These are phyloP conservation scores for Caenorhabditis macrosperma DNA, from an alignment of 2,888 invertebrate genomes.

Conservation along the genomic window DNA sequence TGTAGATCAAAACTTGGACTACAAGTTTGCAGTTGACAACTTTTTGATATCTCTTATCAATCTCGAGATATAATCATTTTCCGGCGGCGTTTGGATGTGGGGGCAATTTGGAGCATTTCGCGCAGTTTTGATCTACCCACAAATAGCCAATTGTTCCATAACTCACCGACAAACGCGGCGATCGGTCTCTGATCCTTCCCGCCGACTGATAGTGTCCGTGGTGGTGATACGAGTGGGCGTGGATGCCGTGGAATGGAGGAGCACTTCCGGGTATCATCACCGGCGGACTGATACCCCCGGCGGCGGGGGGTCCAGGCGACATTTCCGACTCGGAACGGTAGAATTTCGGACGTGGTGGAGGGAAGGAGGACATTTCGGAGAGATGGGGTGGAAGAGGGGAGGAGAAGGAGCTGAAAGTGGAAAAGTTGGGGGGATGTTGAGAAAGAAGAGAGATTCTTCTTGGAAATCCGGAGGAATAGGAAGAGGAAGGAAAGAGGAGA, in stretches of 20 bases:
- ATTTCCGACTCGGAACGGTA: constrained; percentile 60
- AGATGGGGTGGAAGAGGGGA: neutral
- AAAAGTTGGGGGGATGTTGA: neutral
- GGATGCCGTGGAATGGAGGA: constrained; percentile 23
- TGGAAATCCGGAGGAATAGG: no score
- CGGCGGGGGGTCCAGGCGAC: constrained; percentile 49
- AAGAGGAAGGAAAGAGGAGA: constrained; percentile 13
- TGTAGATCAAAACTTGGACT: no score
- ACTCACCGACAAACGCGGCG: constrained; percentile 52
- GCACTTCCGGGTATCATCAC: constrained; percentile 39
- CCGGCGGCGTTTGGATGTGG: no score
- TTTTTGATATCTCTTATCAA: no score
- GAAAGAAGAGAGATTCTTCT: no score
- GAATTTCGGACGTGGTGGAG: constrained; percentile 45
- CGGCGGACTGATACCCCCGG: constrained; percentile 35
- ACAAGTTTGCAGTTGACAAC: no score
- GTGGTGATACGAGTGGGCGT: neutral
- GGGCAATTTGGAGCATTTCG: no score
- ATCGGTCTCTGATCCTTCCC: constrained; percentile 45
- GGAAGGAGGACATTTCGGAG: constrained; percentile 44
- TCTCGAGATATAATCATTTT: no score
- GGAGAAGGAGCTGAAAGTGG: neutral
- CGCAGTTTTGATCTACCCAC: no score
- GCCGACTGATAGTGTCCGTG: constrained; percentile 19
- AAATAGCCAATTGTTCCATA: no score